Evolutionary conservation across 2,888 invertebrate species (phyloP).

Genomic region (Malacosoma neustria): DNA sequence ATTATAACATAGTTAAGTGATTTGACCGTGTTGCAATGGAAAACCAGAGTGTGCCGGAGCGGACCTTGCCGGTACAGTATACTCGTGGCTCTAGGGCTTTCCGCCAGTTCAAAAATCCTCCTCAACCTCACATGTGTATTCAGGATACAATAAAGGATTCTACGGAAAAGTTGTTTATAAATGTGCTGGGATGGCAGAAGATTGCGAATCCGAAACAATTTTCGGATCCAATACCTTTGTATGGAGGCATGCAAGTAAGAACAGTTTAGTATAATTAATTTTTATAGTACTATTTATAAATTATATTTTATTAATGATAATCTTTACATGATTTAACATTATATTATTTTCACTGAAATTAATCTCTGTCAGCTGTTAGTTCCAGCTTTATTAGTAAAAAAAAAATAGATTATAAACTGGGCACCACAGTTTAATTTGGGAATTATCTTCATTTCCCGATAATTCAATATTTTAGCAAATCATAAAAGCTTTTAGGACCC

Average conservation of each 20-base stretch:
- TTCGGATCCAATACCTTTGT: slow-evolving; percentile 79
- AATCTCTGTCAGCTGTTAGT: no score
- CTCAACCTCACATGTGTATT: slow-evolving; percentile 85
- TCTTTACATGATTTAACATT: no score
- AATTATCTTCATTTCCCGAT: no score
- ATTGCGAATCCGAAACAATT: slow-evolving; percentile 79
- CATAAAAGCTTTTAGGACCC: no score
- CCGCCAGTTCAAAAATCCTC: slow-evolving; percentile 82
- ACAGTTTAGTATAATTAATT: no score
- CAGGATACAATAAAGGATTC: slow-evolving; percentile 77
- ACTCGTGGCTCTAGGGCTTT: slow-evolving; percentile 76
- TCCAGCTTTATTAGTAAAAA: no score
- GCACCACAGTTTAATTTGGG: no score
- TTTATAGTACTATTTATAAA: no score
- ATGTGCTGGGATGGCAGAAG: slow-evolving; percentile 83
- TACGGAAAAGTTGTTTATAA: slow-evolving; percentile 76
- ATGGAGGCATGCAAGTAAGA: slow-evolving; percentile 82
- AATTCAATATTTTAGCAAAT: no score
- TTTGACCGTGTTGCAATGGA: slow-evolving; percentile 45
- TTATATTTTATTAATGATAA: no score
- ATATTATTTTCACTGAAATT: no score
- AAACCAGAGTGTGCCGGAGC: slow-evolving; percentile 52
- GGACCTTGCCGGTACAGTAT: slow-evolving; percentile 69
- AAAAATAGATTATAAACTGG: no score
- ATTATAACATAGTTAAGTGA: slow-evolving; percentile 18